Percentiles rank a stretch among this genome's conserved stretches.
Conservation (phyloP, 1,140 invertebrate genomes). For the Tyrophagus putrescentiae region DNA sequence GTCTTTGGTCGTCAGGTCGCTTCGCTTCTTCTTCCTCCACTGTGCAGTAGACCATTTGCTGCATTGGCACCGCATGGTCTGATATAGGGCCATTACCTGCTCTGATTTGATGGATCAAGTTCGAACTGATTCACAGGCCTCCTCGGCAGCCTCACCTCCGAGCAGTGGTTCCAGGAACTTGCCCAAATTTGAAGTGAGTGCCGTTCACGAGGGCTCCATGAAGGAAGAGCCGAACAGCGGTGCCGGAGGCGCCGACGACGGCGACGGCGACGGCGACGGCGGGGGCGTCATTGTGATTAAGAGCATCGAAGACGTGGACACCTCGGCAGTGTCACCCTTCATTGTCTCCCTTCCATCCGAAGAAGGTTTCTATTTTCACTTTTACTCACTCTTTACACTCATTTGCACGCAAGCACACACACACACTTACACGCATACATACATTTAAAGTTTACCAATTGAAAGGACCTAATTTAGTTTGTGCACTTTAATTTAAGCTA, state of each 20-base stretch:
- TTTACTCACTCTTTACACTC: not conserved
- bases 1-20: not conserved
- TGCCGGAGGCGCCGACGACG: not conserved
- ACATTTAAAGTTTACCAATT: too few species aligned
- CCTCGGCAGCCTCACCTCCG: not conserved
- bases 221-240: not conserved
- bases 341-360: constrained; percentile 19
- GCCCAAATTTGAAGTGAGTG: constrained; percentile 11
- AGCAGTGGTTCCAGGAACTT: not conserved
- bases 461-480: too few species aligned
- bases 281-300: constrained; percentile 1
- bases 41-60: not conserved
- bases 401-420: too few species aligned
- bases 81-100: too few species aligned
- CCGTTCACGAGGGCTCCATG: not conserved
- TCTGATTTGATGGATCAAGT: not conserved
- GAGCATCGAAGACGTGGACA: constrained; percentile 1
- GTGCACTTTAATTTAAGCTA: too few species aligned
- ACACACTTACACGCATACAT: too few species aligned
- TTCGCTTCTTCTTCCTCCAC: not conserved
- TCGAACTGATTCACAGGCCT: not conserved
- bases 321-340: constrained; percentile 14
- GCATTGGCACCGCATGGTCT: too few species aligned
- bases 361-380: constrained; percentile 2
- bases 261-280: not conserved